Evolutionary conservation across 2,113 vertebrate species (phyloP), one percentile per base, ranked within the genome.

Genomic region (Caranx ignobilis): DNA sequence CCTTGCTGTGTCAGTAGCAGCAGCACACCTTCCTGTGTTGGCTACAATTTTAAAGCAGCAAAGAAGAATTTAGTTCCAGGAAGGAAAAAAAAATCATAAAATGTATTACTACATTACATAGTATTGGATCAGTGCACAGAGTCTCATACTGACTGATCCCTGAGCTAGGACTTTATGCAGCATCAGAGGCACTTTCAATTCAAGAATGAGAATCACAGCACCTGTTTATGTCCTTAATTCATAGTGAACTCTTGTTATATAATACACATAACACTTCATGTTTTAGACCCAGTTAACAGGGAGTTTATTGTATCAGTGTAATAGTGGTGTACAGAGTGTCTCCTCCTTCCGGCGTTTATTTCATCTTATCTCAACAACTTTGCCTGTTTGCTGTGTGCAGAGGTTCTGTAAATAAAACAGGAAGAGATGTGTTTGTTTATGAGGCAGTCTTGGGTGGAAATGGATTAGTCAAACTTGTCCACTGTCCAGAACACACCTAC

Each of bases 381-480:
- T 59, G 31, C 47, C 2, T 54, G 19, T 52, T 45, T 35, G 18
- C 50, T 12, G 19, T 55, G 13, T 59, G 62, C 15, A 66, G 4
- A 34, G 15, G 21, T 55, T 62, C 32, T 68, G 54, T 52, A 62
- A 81, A 72, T 66, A 55, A 65, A 55, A 59, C 18, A 19, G 47
- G 41, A 48, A 18, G 43, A 19, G 64, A 32, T 64, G 12, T 65
- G 50, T 81, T 62, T 72, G 77, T 57, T 56, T 41, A 35, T 55
- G 73, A 54, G 45, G 52, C 55, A 35, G 55, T 82, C 73, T 39
- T 71, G 47, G 75, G 35, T 7, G 16, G 41, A 55, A 60, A 75
- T 54, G 48, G 72, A 85, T 83, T 76, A 81, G 66, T 56, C 54
- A 48, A 79, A 86, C 65, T 57, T 77, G 37, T 41, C 45, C 21